phyloP scores from a whole-genome alignment of 2,113 vertebrate species.

The Antigone vipio region DNA sequence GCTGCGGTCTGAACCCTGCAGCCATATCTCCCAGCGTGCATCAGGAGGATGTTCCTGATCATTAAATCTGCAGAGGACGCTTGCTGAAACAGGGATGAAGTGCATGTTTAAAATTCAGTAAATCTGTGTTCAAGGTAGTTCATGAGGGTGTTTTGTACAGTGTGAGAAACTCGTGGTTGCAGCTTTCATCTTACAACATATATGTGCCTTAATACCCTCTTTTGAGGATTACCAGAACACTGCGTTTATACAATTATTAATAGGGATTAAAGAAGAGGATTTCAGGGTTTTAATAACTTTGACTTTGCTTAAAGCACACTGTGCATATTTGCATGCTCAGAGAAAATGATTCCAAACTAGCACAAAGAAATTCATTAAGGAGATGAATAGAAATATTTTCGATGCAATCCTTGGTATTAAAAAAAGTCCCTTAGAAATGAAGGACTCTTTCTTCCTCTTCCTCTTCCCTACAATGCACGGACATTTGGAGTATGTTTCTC shows the following conservation, averaged over 20 bases:
- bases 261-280: slow-evolving; percentile 30
- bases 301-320: slow-evolving; percentile 25
- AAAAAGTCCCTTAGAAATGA: background rate
- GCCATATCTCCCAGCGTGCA: slow-evolving; percentile 93
- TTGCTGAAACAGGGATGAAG: slow-evolving; percentile 84
- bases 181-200: slow-evolving; percentile 29
- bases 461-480: background rate
- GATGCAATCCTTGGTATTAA: background rate
- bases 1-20: slow-evolving; percentile 93
- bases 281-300: slow-evolving; percentile 37
- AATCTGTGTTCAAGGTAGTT: slow-evolving; percentile 49
- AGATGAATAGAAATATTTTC: background rate
- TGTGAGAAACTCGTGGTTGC: slow-evolving; percentile 26
- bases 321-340: background rate
- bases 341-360: slow-evolving; percentile 13
- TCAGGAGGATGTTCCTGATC: slow-evolving; percentile 96
- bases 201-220: slow-evolving; percentile 33
- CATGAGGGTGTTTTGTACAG: background rate
- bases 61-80: slow-evolving; percentile 94
- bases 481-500: background rate
- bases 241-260: slow-evolving; percentile 29
- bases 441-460: background rate
- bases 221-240: slow-evolving; percentile 39
- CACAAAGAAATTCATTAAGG: slow-evolving; percentile 28
- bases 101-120: slow-evolving; percentile 65